A percentile compares a stretch with the other conserved stretches of the same genome.
These are phyloP conservation scores for Oophaga pumilio DNA, from an alignment of 2,113 vertebrate genomes.

Conservation along the genomic window DNA sequence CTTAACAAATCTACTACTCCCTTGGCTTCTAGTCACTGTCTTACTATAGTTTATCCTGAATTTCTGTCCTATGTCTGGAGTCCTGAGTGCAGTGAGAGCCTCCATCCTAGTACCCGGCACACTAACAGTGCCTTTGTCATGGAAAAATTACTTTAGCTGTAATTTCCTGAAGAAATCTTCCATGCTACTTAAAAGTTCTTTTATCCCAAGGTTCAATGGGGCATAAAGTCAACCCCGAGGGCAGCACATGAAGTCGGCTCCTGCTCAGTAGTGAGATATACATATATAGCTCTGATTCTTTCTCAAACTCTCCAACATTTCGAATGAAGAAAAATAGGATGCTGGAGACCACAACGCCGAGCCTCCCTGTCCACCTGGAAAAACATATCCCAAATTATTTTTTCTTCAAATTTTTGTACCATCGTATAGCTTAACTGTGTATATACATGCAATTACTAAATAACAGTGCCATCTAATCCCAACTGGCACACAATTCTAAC, in stretches of 20 bases:
- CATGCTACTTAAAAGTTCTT: not conserved
- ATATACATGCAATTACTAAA: not conserved
- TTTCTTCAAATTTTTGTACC: not conserved
- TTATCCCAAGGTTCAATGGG: not conserved
- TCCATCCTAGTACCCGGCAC: not conserved
- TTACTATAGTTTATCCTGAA: not conserved
- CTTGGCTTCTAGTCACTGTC: not conserved
- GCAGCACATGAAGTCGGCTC: not conserved
- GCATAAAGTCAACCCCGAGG: not conserved
- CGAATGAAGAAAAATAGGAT: not conserved
- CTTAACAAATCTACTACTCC: not conserved
- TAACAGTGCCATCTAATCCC: no score
- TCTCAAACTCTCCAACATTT: not conserved
- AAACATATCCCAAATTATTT: not conserved
- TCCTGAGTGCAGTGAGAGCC: not conserved
- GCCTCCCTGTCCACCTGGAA: not conserved
- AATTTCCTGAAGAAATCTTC: constrained; percentile 28
- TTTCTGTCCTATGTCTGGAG: not conserved
- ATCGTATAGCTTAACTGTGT: not conserved
- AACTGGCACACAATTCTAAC: no score
- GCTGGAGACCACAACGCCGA: no score
- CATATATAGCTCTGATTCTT: not conserved
- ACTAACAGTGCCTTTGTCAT: not conserved
- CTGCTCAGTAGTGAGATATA: not conserved
- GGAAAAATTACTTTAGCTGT: not conserved